Percentiles rank a stretch among this genome's conserved stretches.
Conservation (phyloP, 2,113 vertebrate genomes). For the Sceloporus tristichus region DNA sequence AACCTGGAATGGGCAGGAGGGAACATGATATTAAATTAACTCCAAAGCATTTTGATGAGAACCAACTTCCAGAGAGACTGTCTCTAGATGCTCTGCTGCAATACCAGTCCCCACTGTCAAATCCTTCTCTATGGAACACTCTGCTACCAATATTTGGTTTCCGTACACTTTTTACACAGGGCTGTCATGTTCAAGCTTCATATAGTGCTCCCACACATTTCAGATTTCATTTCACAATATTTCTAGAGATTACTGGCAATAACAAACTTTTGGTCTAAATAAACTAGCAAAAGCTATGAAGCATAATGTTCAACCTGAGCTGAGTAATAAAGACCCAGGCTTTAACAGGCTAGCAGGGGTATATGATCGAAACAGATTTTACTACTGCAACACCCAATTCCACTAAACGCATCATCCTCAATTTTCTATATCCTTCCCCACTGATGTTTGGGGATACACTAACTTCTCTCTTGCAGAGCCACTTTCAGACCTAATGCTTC, state of each 20-base stretch:
- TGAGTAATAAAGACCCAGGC: neutral
- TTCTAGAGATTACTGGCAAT: neutral
- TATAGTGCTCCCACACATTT: neutral
- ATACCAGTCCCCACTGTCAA: neutral
- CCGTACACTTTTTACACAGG: neutral
- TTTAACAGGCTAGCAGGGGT: neutral
- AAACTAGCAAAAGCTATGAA: neutral
- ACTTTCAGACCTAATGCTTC: neutral
- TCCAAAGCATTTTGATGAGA: conserved; percentile 1
- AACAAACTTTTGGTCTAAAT: neutral
- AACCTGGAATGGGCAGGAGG: neutral
- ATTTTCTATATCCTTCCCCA: neutral
- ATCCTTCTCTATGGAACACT: neutral
- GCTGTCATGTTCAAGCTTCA: neutral
- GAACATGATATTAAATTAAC: neutral
- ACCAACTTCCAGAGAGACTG: neutral
- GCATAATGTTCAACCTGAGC: neutral
- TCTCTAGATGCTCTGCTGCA: neutral
- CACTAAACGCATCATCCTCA: neutral
- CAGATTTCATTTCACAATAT: neutral
- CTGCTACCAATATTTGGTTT: neutral
- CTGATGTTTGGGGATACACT: rapidly evolving
- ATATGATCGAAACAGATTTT: neutral
- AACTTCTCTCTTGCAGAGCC: neutral
- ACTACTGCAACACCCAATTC: neutral